Conservation (phyloP, 2,113 vertebrate genomes). For the Aix galericulata region DNA sequence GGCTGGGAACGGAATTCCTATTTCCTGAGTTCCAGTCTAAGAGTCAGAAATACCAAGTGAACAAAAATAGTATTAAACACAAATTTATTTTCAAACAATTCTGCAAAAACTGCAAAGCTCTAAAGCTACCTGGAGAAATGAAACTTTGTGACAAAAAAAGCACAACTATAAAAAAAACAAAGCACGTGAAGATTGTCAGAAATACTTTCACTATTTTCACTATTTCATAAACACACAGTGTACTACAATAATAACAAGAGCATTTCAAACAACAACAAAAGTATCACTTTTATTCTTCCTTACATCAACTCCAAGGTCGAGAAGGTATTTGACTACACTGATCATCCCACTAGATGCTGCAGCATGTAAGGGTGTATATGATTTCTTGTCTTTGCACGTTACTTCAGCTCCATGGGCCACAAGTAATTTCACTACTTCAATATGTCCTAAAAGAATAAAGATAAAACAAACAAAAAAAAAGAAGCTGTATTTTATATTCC, state of each 20-base stretch:
- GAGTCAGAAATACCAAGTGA: background rate
- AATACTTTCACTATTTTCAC: background rate
- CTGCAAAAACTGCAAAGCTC: background rate
- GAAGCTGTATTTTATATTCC: background rate
- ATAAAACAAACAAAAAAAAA: conserved; percentile 3
- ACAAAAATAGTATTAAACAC: background rate
- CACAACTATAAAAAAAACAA: background rate
- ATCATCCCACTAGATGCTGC: conserved; percentile 98
- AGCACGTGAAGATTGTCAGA: background rate
- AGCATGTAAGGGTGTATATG: conserved; percentile 94
- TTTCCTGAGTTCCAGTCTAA: conserved; percentile 8
- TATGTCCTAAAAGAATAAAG: conserved; percentile 85
- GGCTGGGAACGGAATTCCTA: background rate
- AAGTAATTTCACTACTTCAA: conserved; percentile 95
- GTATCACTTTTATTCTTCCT: conserved; percentile 52
- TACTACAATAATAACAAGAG: background rate
- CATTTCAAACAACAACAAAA: background rate
- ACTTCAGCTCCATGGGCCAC: conserved; percentile 95
- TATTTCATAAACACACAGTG: background rate
- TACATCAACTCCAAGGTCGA: conserved; percentile 96
- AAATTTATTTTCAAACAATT: background rate
- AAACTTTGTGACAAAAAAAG: background rate
- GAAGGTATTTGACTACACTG: conserved; percentile 94
- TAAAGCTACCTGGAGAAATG: background rate
- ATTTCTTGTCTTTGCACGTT: conserved; percentile 97